Conservation (phyloP, 1,140 invertebrate genomes). For the Sitophilus oryzae region DNA sequence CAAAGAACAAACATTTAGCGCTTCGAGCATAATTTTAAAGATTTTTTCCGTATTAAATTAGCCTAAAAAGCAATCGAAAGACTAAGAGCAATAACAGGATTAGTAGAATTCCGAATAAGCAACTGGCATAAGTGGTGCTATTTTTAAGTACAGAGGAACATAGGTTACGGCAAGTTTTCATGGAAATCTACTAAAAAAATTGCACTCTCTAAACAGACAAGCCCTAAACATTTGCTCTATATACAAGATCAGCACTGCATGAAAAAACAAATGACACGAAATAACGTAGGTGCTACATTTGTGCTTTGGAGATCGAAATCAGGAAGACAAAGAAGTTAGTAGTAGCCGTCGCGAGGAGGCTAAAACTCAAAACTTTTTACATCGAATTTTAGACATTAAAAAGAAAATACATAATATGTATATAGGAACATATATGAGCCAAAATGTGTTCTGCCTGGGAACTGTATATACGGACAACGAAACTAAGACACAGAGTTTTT, state of each 20-base stretch:
- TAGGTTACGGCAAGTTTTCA: slow-evolving; percentile 4
- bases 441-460: background rate
- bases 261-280: slow-evolving; percentile 21
- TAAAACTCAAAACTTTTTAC: slow-evolving; percentile 14
- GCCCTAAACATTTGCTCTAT: slow-evolving; percentile 32
- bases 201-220: slow-evolving; percentile 24
- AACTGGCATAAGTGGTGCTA: slow-evolving; percentile 3
- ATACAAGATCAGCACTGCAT: slow-evolving; percentile 23
- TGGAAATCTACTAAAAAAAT: slow-evolving; percentile 28
- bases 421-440: slow-evolving; percentile 5
- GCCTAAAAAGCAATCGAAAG: no score
- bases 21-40: slow-evolving; percentile 6
- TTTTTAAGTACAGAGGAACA: slow-evolving; percentile 3
- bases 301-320: slow-evolving; percentile 35
- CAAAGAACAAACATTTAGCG: slow-evolving; percentile 32
- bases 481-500: slow-evolving; percentile 2
- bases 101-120: slow-evolving; percentile 21
- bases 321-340: slow-evolving; percentile 35
- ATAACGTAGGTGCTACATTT: slow-evolving; percentile 28
- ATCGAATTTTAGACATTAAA: background rate
- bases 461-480: background rate
- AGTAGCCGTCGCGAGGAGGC: slow-evolving; percentile 29
- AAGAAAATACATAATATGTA: background rate
- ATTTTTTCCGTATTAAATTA: background rate
- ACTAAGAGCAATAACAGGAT: slow-evolving; percentile 6